These are phyloP conservation scores for Chelonus insularis DNA, from an alignment of 1,140 invertebrate genomes.

Conservation along the genomic window DNA sequence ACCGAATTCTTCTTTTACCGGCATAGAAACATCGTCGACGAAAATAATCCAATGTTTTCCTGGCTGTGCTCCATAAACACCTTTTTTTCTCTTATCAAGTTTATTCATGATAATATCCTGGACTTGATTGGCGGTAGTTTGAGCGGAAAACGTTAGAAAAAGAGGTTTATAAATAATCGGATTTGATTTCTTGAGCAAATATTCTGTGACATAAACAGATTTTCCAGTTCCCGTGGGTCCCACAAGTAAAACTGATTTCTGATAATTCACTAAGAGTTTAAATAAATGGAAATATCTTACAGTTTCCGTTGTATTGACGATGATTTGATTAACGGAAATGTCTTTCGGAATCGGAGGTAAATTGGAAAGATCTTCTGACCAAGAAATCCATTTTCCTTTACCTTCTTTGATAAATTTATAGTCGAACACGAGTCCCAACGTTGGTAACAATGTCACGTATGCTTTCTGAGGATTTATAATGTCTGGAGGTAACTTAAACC, in stretches of 20 bases:
- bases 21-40: slow-evolving; percentile 94
- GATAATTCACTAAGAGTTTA: slow-evolving; percentile 74
- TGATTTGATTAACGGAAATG: slow-evolving; percentile 90
- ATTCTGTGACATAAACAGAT: slow-evolving; percentile 83
- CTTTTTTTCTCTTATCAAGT: slow-evolving; percentile 90
- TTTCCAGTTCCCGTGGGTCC: slow-evolving; percentile 94
- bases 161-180: slow-evolving; percentile 79
- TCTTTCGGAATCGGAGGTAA: slow-evolving; percentile 83
- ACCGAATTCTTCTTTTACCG: slow-evolving; percentile 81
- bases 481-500: slow-evolving; percentile 61
- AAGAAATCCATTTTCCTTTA: slow-evolving; percentile 85
- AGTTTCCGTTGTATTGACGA: slow-evolving; percentile 88
- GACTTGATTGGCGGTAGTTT: slow-evolving; percentile 90
- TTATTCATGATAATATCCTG: slow-evolving; percentile 96
- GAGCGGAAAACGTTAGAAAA: slow-evolving; percentile 87
- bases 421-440: slow-evolving; percentile 80
- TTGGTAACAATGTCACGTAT: slow-evolving; percentile 76
- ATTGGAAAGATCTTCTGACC: slow-evolving; percentile 80
- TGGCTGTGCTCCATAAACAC: slow-evolving; percentile 87
- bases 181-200: slow-evolving; percentile 80
- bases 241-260: slow-evolving; percentile 82
- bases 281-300: slow-evolving; percentile 80
- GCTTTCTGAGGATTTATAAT: slow-evolving; percentile 68
- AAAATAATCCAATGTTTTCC: slow-evolving; percentile 89
- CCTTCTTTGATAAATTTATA: slow-evolving; percentile 90